Evolutionary conservation across 2,888 invertebrate species (phyloP), one percentile per base, ranked within the genome.

Genomic region (Lydus trimaculatus): DNA sequence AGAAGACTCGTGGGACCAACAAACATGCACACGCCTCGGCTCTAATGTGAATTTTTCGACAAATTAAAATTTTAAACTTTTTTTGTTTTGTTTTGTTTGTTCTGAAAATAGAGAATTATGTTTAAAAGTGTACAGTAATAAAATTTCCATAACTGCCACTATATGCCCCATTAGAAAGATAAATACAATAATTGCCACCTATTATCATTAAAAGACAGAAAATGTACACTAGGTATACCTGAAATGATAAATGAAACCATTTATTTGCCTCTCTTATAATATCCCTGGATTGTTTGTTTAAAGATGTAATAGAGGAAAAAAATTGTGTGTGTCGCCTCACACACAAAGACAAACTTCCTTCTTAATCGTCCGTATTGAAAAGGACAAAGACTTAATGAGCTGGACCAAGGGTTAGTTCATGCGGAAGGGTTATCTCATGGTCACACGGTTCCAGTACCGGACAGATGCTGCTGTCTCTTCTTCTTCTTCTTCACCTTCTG

Each of bases 381-480:
- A 20, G 31, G 48, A 67, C 66, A 67, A 67, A 67, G 31, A 31
- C 62, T 58, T 70, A 70, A 70, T 70, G 70, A 70, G 70, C 70
- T 70, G 70, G 70, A 66, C 67, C 70, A 61, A 48, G 48, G 48
- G 48, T 48, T 8, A 48, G 28, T 60, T 39, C 43, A 52, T 31
- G 61, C 48, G 63, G 61, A 73, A 75, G 75, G 77, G 78, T 73
- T 75, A 72, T 71, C 73, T 69, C 43, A 66, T 78, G 80, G 80
- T 80, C 80, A 79, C 80, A 80, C 79, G 79, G 80, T 80, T 72
- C 52, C 69, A 71, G 2, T 20, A 48, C 48, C 20, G 20, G 78
- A 72, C 80, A 80, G 80, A 80, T 80, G 79, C 80, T 78, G 78
- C 60, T 20, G 20, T 8, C 43, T 43, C n/a, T 17, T 17, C n/a